Evolutionary conservation across 2,888 invertebrate species (phyloP).

Genomic region (Lochmaea crataegi): DNA sequence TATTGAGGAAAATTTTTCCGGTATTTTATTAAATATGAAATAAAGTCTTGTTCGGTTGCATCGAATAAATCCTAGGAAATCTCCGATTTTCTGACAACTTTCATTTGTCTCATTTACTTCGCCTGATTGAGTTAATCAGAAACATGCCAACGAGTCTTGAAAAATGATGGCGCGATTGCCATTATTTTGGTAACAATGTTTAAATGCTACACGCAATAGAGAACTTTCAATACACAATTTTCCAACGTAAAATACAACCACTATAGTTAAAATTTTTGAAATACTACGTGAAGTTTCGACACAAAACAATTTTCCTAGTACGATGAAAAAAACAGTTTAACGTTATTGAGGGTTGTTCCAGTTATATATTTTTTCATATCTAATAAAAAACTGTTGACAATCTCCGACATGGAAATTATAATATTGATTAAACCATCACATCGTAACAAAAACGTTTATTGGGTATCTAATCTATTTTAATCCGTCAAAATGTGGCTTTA

Average conservation of each 20-base stretch:
- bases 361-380: too few species aligned
- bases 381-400: too few species aligned
- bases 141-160: slow-evolving; percentile 43
- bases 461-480: slow-evolving; percentile 4
- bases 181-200: slow-evolving; percentile 12
- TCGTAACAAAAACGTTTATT: slow-evolving; percentile 5
- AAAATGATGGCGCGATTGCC: slow-evolving; percentile 17
- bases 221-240: not conserved
- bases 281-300: not conserved
- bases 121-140: slow-evolving; percentile 57
- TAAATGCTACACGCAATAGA: not conserved
- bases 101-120: slow-evolving; percentile 58
- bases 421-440: not conserved
- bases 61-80: slow-evolving; percentile 51
- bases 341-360: too few species aligned
- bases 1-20: slow-evolving; percentile 39
- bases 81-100: slow-evolving; percentile 54
- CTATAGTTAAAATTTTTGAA: not conserved
- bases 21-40: slow-evolving; percentile 44
- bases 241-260: too few species aligned
- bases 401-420: not conserved
- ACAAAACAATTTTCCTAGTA: too few species aligned
- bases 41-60: slow-evolving; percentile 40
- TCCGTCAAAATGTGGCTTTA: slow-evolving; percentile 7
- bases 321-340: too few species aligned